These are phyloP conservation scores for Garra rufa DNA, from an alignment of 2,113 vertebrate species.

Conservation along the genomic window DNA sequence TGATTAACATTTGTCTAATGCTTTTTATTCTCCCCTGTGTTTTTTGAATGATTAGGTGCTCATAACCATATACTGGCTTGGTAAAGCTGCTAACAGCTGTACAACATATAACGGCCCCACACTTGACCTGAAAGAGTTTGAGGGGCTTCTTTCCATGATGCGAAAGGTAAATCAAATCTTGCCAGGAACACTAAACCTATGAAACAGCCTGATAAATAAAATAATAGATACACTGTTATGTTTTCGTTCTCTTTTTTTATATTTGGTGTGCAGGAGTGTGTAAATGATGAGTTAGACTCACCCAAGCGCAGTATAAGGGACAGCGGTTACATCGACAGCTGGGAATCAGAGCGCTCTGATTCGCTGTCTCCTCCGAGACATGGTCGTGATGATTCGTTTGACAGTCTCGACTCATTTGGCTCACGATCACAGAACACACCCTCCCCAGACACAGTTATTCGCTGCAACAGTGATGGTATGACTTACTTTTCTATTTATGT, in stretches of 20 bases:
- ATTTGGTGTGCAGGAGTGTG: slow-evolving; percentile 63
- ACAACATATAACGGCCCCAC: slow-evolving; percentile 85
- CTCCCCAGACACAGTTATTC: slow-evolving; percentile 91
- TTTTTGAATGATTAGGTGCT: slow-evolving; percentile 81
- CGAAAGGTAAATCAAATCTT: slow-evolving; percentile 80
- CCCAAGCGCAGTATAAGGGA: slow-evolving; percentile 91
- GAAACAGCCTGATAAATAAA: not conserved
- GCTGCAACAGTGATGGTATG: slow-evolving; percentile 90
- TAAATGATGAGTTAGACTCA: slow-evolving; percentile 82
- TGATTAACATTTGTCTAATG: not conserved
- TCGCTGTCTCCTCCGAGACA: slow-evolving; percentile 94
- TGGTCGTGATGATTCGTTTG: slow-evolving; percentile 91
- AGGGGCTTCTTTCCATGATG: slow-evolving; percentile 93
- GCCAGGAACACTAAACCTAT: not conserved
- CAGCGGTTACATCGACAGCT: slow-evolving; percentile 96
- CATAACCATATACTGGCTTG: slow-evolving; percentile 98
- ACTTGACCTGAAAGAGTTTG: slow-evolving; percentile 94
- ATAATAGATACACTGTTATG: not conserved
- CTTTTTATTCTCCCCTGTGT: not conserved
- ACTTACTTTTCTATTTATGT: not conserved
- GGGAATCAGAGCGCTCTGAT: slow-evolving; percentile 95
- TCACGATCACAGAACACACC: slow-evolving; percentile 94
- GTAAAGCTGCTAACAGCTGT: slow-evolving; percentile 89
- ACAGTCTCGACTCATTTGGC: slow-evolving; percentile 95
- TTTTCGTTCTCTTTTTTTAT: not conserved